Base-by-base conservation (phyloP, 2,113 vertebrate species). In the Nerophis ophidion region DNA sequence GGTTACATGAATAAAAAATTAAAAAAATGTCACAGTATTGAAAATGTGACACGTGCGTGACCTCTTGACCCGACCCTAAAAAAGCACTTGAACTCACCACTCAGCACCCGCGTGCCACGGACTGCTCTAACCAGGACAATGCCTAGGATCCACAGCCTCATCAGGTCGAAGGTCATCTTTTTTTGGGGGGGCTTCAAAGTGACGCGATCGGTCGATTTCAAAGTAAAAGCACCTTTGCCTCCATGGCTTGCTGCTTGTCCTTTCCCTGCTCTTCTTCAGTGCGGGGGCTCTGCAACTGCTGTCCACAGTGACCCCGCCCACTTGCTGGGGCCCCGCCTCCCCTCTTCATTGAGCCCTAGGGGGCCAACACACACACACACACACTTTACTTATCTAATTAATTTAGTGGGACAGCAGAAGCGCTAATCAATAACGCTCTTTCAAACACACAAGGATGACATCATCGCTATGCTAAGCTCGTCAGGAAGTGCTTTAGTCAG, bases 41-140 rank as follows among this genome's bases (percentile, higher is more conserved):
- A 49, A 49, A n/a, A n/a, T 49, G 48, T 17, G 17, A 17, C 15
- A 49, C 16, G 40, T 44, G 10, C 11, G 12, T 44, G 40, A 44
- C 40, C 40, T 44, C 40, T 12, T 44, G 40, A 44, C 40, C 40
- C 6, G 11, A 52, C 10, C 6, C 17, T 8, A 33, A 13, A 52
- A 6, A 11, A 45, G 16, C 1, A 7, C 14, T 12, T 14, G 15
- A 53, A 74, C 80, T 84, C 70, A 86, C 84, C 84, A 11, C 84
- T 86, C 55, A 86, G 16, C 38, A 86, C 77, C 0, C 80, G 74
- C 0, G 64, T 70, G 5, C 63, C 57, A 3, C 35, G 5, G 48
- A 57, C 9, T 35, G 1, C 26, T 34, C 7, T 2, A 2, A 58
- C 19, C 52, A 34, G 2, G 50, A 57, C 49, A 0, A 77, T 65